Percentiles rank a stretch among this genome's conserved stretches.
phyloP scores from a whole-genome alignment of 2,113 vertebrate genomes.

The Himantopus leucocephalus region DNA sequence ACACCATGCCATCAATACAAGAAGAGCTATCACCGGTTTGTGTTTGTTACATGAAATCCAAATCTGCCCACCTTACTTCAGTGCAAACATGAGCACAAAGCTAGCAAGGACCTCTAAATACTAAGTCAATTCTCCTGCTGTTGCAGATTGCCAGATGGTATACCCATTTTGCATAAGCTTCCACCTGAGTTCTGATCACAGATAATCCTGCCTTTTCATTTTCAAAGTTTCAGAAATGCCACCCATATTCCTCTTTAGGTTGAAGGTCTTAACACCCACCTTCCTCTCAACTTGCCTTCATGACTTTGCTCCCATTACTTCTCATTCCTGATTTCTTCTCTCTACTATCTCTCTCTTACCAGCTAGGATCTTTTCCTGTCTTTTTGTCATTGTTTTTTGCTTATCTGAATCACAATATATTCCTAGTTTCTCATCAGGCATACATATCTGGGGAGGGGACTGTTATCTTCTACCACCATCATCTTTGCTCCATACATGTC shows the following conservation, averaged over 20 bases:
- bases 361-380: neutral
- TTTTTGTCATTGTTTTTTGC: neutral
- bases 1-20: neutral
- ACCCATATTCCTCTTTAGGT: neutral
- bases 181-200: neutral
- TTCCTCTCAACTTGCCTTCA: neutral
- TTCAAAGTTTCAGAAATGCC: neutral
- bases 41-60: neutral
- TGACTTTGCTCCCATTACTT: neutral
- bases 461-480: neutral
- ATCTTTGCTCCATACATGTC: neutral
- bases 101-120: neutral
- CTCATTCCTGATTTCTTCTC: neutral
- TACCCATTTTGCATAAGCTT: neutral
- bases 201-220: neutral
- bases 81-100: neutral
- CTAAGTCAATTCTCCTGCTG: neutral
- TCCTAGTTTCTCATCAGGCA: neutral
- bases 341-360: neutral
- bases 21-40: neutral
- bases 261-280: neutral
- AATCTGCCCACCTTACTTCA: neutral
- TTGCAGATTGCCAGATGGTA: neutral
- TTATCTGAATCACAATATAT: neutral
- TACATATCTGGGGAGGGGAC: accelerated